Evolutionary conservation across 1,140 invertebrate genomes (phyloP).

Genomic region (Papilio glaucus): DNA sequence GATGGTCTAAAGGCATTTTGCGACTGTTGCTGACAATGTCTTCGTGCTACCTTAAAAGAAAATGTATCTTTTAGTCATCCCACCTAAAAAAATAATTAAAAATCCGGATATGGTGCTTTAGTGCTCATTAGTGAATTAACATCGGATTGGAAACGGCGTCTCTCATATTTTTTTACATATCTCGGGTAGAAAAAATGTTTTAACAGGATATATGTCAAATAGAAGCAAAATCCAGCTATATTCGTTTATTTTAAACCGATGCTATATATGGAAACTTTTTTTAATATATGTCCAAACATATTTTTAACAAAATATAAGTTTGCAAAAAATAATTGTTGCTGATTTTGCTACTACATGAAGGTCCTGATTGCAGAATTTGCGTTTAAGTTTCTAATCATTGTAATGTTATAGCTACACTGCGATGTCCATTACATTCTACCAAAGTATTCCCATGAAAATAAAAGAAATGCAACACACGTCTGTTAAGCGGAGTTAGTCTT

Average conservation of each 20-base stretch:
- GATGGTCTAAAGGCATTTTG: background rate
- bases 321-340: too few relatives aligned
- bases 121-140: background rate
- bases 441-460: constrained; percentile 29
- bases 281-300: too few relatives aligned
- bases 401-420: constrained; percentile 1
- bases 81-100: background rate
- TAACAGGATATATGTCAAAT: too few relatives aligned
- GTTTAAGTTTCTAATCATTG: background rate
- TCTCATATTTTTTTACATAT: too few relatives aligned
- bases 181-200: too few relatives aligned
- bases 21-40: background rate
- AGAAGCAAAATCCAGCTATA: too few relatives aligned
- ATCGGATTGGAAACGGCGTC: background rate
- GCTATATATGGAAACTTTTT: too few relatives aligned
- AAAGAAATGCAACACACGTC: background rate
- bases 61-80: constrained; percentile 11
- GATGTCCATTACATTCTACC: constrained; percentile 29
- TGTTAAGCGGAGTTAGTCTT: background rate
- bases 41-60: background rate
- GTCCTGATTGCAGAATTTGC: background rate
- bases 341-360: too few relatives aligned
- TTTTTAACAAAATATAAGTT: too few relatives aligned
- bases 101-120: constrained; percentile 1
- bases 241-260: too few relatives aligned